phyloP scores from a whole-genome alignment of 2,888 invertebrate species.

The Pycnomerus fuliginosus region DNA sequence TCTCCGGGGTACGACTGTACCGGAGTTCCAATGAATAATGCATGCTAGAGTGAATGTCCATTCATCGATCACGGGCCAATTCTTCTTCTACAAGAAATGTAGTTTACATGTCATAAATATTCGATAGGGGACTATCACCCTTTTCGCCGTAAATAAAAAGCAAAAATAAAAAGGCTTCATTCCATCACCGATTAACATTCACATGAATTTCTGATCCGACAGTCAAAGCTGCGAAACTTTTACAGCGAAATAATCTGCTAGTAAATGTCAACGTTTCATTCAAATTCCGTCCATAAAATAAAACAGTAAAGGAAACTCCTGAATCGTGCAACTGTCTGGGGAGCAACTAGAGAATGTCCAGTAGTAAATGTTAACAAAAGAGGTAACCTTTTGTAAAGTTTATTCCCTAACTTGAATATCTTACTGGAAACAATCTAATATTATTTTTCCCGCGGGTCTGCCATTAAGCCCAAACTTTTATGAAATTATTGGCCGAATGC shows the following conservation, averaged over 20 bases:
- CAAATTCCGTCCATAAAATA: slow-evolving; percentile 17
- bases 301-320: slow-evolving; percentile 19
- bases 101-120: slow-evolving; percentile 46
- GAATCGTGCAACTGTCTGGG: slow-evolving; percentile 16
- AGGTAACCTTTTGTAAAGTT: slow-evolving; percentile 26
- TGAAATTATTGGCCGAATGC: slow-evolving; percentile 35
- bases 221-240: slow-evolving; percentile 1
- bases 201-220: too few relatives aligned
- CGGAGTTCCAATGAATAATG: slow-evolving; percentile 42
- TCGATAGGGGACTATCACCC: slow-evolving; percentile 20
- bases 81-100: slow-evolving; percentile 39
- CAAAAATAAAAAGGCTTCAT: too few relatives aligned
- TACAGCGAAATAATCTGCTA: slow-evolving; percentile 4
- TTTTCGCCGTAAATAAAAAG: slow-evolving; percentile 10
- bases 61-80: slow-evolving; percentile 47
- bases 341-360: slow-evolving; percentile 24
- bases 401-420: slow-evolving; percentile 23
- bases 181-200: too few relatives aligned
- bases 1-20: slow-evolving; percentile 25
- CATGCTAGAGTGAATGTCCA: slow-evolving; percentile 42
- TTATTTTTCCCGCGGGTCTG: slow-evolving; percentile 24
- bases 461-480: slow-evolving; percentile 29
- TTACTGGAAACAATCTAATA: slow-evolving; percentile 25
- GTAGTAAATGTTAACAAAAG: slow-evolving; percentile 25
- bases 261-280: slow-evolving; percentile 19